Percentiles rank a stretch among this genome's conserved stretches.
Conservation (phyloP, 2,797 vertebrate species). For the Todus mexicanus region DNA sequence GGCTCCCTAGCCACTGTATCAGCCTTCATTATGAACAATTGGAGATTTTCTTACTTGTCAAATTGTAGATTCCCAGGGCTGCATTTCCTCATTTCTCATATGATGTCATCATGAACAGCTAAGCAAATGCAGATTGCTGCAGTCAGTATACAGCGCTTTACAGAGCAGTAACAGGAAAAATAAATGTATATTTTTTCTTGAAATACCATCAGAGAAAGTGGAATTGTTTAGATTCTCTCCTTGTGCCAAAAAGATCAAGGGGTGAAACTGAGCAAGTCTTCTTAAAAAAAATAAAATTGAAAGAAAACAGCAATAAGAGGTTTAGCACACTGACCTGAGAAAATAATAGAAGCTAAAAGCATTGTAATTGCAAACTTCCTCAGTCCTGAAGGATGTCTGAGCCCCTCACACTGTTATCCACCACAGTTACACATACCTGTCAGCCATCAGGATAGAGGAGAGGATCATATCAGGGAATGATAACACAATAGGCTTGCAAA, state of each 20-base stretch:
- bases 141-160: neutral
- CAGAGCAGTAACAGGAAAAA: neutral
- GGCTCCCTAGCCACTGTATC: neutral
- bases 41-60: neutral
- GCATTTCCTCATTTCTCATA: neutral
- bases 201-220: neutral
- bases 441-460: neutral
- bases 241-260: neutral
- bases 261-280: neutral
- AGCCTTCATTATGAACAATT: neutral
- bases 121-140: neutral
- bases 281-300: neutral
- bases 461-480: neutral
- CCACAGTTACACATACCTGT: neutral
- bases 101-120: neutral
- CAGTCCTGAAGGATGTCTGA: neutral
- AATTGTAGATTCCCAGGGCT: neutral
- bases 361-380: neutral
- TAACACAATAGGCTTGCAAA: neutral
- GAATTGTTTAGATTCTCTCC: neutral
- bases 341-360: neutral
- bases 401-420: neutral
- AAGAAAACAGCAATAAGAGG: neutral
- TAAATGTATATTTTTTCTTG: neutral
- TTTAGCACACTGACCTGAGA: neutral